Base-by-base conservation (phyloP, 2,888 invertebrate genomes). In the Drosophila dives region DNA sequence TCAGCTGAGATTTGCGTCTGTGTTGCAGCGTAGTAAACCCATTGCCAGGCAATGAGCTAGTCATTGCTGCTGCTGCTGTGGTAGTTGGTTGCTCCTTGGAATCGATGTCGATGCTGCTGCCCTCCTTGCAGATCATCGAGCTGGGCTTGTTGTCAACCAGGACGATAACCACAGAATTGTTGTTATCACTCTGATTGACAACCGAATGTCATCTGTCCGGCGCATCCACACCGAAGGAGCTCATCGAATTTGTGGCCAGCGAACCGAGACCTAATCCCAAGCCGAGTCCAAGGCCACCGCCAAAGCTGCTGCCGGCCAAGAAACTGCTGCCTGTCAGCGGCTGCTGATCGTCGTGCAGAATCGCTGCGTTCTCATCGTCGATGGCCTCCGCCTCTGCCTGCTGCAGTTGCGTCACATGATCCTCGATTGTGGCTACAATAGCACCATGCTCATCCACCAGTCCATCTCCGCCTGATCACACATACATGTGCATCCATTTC, bases 81-180 rank as follows among this genome's bases (percentile, higher is more conserved):
- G 45, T 45, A 45, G 45, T 23, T 45, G 45, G 45, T 45, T 45
- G 54, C 12, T 78, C 75, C 49, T 75, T 86, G 61, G 76, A 81
- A 53, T 84, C 79, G 26, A 90, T 86, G 15, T 78, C 77, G 6
- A 91, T 77, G 64, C 85, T 86, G 75, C 86, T 81, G 68, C 91
- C 89, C 73, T 92, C 92, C 70, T 91, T 92, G 82, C 92, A 92
- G 80, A 92, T 92, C 92, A 92, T 92, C 80, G 92, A 92, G 72
- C 92, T 92, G 64, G 92, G 92, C 69, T 92, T 92, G 74, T 92
- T 92, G 83, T 92, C 92, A 92, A 92, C 92, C 92, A 92, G 88
- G 76, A 92, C 92, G 83, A 92, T 92, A 91, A 92, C 92, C 73
- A 92, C 92, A 34, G 91, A 92, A 68, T 92, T 92, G 87, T 92